Conservation (phyloP, 2,113 vertebrate species). For the Crotalus tigris region DNA sequence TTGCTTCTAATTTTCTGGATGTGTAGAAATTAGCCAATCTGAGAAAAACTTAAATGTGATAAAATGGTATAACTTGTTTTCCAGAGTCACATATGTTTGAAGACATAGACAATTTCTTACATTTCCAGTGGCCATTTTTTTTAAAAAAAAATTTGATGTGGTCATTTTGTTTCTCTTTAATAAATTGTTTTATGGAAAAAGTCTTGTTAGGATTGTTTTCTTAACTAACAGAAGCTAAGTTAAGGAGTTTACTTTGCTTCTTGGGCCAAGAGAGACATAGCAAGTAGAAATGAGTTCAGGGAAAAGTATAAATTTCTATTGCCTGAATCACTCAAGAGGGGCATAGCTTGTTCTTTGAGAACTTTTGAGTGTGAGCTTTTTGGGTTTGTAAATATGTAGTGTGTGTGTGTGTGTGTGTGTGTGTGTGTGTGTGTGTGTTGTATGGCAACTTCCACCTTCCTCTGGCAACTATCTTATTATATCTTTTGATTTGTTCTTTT, state of each 20-base stretch:
- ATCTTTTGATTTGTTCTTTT: constrained; percentile 3
- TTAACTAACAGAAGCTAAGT: background rate
- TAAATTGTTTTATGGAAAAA: background rate
- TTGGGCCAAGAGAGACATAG: background rate
- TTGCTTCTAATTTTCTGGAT: background rate
- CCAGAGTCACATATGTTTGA: background rate
- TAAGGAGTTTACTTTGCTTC: background rate
- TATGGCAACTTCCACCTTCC: background rate
- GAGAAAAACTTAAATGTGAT: background rate
- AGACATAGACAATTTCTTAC: background rate
- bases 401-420: background rate
- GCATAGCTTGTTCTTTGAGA: background rate
- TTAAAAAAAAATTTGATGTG: background rate
- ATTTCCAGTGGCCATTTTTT: background rate
- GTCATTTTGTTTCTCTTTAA: background rate
- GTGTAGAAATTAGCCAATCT: background rate
- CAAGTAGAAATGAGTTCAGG: background rate
- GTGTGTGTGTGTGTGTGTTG: background rate
- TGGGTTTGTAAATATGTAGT: background rate
- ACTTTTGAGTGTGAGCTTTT: constrained; percentile 13
- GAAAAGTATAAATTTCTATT: background rate
- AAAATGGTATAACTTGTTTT: background rate
- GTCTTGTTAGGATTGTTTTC: background rate
- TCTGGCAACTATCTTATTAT: background rate
- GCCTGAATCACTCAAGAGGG: background rate